phyloP scores from a whole-genome alignment of 2,888 invertebrate species.

The Melangyna quadrimaculata region DNA sequence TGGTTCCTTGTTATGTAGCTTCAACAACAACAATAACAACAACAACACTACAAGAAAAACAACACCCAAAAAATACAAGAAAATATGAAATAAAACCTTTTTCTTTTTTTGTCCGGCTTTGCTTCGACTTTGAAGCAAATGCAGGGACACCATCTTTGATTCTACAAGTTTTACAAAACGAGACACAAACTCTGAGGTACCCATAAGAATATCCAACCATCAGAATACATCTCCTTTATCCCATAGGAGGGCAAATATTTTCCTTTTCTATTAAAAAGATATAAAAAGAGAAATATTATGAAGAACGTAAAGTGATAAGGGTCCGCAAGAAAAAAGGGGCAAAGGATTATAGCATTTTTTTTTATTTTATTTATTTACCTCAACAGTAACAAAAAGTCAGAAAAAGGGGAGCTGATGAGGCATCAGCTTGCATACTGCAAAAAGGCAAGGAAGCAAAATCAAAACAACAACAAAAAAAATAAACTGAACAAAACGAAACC shows the following conservation, averaged over 20 bases:
- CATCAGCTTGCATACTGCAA: not conserved
- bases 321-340: constrained; percentile 15
- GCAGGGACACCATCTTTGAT: constrained; percentile 50
- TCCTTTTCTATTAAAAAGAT: constrained; percentile 60
- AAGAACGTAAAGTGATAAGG: constrained; percentile 24
- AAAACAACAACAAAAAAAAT: not conserved
- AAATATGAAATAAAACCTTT: constrained; percentile 17
- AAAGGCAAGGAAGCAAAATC: constrained; percentile 24
- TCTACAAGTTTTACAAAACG: constrained; percentile 35
- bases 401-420: constrained; percentile 1
- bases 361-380: constrained; percentile 31
- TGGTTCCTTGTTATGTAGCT: constrained; percentile 1
- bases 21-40: constrained; percentile 13
- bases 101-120: constrained; percentile 26
- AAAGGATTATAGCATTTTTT: constrained; percentile 31
- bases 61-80: constrained; percentile 32
- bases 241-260: constrained; percentile 42
- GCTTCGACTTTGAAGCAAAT: constrained; percentile 12
- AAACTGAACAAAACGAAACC: constrained; percentile 13
- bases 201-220: not conserved
- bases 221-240: constrained; percentile 23
- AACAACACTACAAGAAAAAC: not conserved
- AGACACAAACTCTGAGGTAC: constrained; percentile 33
- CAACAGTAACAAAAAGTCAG: constrained; percentile 52
- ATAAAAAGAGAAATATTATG: constrained; percentile 42